phyloP scores from a whole-genome alignment of 2,797 vertebrate species.

The Amazona finschi region DNA sequence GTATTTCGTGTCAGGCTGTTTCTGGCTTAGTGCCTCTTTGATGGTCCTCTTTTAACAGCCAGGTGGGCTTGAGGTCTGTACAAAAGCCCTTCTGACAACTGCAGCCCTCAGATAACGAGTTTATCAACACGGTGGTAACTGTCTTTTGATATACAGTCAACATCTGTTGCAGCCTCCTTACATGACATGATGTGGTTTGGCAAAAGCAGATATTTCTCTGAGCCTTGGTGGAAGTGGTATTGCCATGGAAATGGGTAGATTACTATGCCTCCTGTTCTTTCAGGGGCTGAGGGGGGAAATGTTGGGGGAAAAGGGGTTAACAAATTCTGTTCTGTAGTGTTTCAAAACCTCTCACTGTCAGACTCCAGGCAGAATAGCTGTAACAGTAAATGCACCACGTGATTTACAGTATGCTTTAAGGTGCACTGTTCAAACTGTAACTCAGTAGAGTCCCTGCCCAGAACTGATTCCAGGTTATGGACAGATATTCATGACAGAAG shows the following conservation, averaged over 20 bases:
- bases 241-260: background rate
- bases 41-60: background rate
- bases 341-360: background rate
- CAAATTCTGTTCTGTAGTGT: background rate
- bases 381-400: background rate
- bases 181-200: background rate
- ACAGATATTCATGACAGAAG: background rate
- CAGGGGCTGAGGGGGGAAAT: background rate
- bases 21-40: background rate
- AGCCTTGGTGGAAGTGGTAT: background rate
- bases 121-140: background rate
- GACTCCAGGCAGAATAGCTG: fast-evolving
- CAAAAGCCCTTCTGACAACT: background rate
- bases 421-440: background rate
- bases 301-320: background rate
- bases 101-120: background rate
- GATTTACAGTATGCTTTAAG: background rate
- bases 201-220: background rate
- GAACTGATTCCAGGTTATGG: background rate
- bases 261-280: background rate
- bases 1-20: background rate
- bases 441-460: background rate
- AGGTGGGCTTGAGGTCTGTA: background rate
- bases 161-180: background rate
- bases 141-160: background rate